Conservation (phyloP, 2,113 vertebrate species). For the Nyctibius bracteatus region DNA sequence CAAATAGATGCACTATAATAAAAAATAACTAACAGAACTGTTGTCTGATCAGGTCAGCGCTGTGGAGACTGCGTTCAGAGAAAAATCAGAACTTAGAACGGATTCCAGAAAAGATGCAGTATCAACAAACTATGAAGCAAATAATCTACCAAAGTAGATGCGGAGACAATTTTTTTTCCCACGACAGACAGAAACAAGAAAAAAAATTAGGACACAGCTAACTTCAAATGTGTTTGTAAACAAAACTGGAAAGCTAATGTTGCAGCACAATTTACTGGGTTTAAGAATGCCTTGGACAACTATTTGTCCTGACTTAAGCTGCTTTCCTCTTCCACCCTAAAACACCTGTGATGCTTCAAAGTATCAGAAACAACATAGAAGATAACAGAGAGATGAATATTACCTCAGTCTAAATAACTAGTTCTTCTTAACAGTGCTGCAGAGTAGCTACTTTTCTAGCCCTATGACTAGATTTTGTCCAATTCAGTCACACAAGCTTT, state of each 20-base stretch:
- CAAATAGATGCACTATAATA: background rate
- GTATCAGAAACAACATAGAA: background rate
- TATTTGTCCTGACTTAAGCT: background rate
- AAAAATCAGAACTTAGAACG: background rate
- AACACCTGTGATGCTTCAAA: background rate
- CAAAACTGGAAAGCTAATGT: background rate
- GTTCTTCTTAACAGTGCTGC: background rate
- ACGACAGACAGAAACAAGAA: background rate
- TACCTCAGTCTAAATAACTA: background rate
- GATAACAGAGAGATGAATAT: background rate
- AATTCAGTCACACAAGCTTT: background rate
- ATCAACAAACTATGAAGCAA: background rate
- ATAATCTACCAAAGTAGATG: background rate
- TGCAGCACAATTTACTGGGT: background rate
- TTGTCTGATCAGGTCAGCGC: background rate
- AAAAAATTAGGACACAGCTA: background rate
- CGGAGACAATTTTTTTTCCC: fast-evolving
- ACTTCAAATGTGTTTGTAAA: background rate
- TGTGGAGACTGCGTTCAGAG: background rate
- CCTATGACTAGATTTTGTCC: background rate
- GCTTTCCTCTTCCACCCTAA: background rate
- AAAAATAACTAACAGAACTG: background rate
- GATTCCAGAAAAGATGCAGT: background rate
- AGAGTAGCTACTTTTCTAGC: background rate
- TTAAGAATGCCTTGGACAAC: background rate